phyloP scores from a whole-genome alignment of 2,797 vertebrate species.

The Periophthalmus magnuspinnatus region DNA sequence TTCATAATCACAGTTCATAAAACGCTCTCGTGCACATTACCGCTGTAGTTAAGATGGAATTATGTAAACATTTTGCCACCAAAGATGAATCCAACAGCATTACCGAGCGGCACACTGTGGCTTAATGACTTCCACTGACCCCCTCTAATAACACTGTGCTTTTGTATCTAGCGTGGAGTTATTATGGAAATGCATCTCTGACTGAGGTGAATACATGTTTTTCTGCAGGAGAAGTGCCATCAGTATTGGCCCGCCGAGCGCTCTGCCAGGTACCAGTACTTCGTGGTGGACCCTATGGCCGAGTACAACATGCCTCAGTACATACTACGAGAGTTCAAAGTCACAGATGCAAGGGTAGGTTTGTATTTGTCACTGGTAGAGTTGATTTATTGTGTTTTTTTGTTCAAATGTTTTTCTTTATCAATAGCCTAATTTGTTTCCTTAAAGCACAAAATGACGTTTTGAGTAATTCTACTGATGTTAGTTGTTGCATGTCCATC shows the following conservation, averaged over 20 bases:
- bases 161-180: constrained; percentile 2
- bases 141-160: constrained; percentile 23
- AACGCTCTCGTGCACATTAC: constrained; percentile 28
- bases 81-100: constrained; percentile 40
- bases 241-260: constrained; percentile 98
- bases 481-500: background rate
- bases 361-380: background rate
- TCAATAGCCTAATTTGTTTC: too few relatives aligned
- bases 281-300: constrained; percentile 97
- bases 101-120: constrained; percentile 28
- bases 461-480: background rate
- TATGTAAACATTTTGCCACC: constrained; percentile 50
- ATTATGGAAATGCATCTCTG: constrained; percentile 7
- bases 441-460: too few relatives aligned
- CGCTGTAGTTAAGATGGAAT: constrained; percentile 42
- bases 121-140: constrained; percentile 26
- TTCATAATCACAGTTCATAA: constrained; percentile 37
- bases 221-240: constrained; percentile 92
- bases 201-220: constrained; percentile 5
- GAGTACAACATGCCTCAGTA: constrained; percentile 99
- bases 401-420: background rate
- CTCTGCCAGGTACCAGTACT: constrained; percentile 97
- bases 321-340: constrained; percentile 97
- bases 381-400: background rate
- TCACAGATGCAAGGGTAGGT: constrained; percentile 93